Evolutionary conservation across 2,113 vertebrate genomes (phyloP).

Genomic region (Pithys albifrons): DNA sequence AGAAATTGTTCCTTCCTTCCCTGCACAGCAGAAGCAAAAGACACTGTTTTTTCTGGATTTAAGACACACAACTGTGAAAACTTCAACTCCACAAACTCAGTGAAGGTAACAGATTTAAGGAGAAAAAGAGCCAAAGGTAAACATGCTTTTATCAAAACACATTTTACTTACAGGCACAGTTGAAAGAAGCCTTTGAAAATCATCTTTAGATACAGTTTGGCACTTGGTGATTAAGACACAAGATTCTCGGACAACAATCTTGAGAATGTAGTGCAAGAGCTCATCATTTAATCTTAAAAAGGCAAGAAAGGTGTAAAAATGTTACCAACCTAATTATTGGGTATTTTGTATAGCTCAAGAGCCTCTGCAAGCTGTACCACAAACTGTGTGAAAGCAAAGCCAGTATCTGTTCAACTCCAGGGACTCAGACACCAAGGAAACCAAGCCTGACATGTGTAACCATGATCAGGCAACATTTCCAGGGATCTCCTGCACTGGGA

Average conservation of each 20-base stretch:
- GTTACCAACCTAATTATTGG: not conserved
- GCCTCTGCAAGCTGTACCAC: not conserved
- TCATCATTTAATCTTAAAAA: conserved; percentile 91
- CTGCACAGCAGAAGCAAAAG: not conserved
- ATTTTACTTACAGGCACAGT: conserved; percentile 92
- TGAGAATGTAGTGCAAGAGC: conserved; percentile 95
- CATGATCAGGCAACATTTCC: not conserved
- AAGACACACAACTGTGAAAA: not conserved
- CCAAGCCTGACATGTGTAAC: not conserved
- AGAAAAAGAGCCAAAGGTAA: not conserved
- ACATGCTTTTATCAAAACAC: conserved; percentile 7
- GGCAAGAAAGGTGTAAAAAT: conserved; percentile 38
- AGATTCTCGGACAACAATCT: conserved; percentile 97
- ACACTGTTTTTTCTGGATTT: not conserved
- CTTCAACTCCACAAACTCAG: not conserved
- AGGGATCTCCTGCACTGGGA: not conserved
- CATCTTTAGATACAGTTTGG: conserved; percentile 95
- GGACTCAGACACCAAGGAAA: not conserved
- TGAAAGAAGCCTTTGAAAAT: conserved; percentile 97
- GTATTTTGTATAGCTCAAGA: not conserved
- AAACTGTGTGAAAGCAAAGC: not conserved
- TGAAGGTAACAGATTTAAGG: not conserved
- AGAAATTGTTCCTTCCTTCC: not conserved
- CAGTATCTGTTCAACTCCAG: not conserved
- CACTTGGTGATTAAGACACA: conserved; percentile 99